Base-by-base conservation (phyloP, 1,140 invertebrate species). In the Eulimnadia texana region DNA sequence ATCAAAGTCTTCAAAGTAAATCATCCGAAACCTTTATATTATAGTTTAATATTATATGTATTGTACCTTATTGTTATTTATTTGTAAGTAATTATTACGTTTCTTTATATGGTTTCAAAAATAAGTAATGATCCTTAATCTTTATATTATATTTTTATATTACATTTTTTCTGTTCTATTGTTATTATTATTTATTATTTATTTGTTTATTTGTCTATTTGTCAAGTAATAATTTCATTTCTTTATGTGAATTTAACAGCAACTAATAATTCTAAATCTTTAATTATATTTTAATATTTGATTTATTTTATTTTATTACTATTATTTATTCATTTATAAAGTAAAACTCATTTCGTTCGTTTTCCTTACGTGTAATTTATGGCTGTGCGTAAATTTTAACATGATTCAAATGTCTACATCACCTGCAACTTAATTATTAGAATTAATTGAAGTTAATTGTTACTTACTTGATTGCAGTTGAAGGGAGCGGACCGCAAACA, bases 401-500 rank as follows among this genome's bases (percentile, higher is more conserved):
- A n/a, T n/a, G n/a, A n/a, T n/a, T n/a, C n/a, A n/a, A n/a, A 42
- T 42, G 33, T 42, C 33, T 9, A 16, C 6, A 11, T 24, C 16
- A 55, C 25, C 25, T 27, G 9, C 20, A 19, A 52, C 29, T 55
- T 52, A 20, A 24, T 19, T 60, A 2, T 27, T 60, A 53, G n/a
- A 27, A 16, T 28, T 24, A 60, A n/a, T 13, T 50, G 29, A 1
- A 58, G 20, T 19, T 61, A 22, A 23, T n/a, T 51, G 25, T 51
- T 60, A 50, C 24, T 53, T n/a, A 42, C 28, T 50, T 49, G 52
- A 29, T 89, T 90, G 67, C 85, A 94, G 76, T 75, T 94, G 54
- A 96, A 97, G 76, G 94, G 94, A 16, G 94, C 93, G 0, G 93
- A 98, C 74, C 78, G 94, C 53, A 98, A 98, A 71, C 93, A 97